Percentiles rank a stretch among this genome's conserved stretches.
Evolutionary conservation across 2,797 vertebrate species (phyloP).

Genomic region (Poeciliopsis gracilis): DNA sequence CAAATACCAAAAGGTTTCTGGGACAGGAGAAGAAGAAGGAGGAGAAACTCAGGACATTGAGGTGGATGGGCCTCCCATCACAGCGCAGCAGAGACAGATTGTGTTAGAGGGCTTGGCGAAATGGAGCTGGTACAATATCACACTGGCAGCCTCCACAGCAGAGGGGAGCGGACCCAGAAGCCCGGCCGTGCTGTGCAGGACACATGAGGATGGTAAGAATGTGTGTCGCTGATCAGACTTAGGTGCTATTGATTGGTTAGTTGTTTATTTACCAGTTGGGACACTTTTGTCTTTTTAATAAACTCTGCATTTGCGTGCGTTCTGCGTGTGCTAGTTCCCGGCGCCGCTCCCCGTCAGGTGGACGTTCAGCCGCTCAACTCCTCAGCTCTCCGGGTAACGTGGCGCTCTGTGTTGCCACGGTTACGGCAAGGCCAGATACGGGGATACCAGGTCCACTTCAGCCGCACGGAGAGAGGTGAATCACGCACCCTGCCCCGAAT

Average conservation of each 20-base stretch:
- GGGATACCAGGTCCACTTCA: constrained; percentile 95
- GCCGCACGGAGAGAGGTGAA: constrained; percentile 86
- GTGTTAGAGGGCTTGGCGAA: constrained; percentile 89
- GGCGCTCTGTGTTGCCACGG: constrained; percentile 88
- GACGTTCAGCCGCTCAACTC: constrained; percentile 91
- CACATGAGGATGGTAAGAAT: constrained; percentile 91
- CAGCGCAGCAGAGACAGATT: constrained; percentile 82
- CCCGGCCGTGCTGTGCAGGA: constrained; percentile 87
- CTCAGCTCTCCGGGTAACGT: constrained; percentile 88
- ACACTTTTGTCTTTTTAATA: constrained; percentile 40
- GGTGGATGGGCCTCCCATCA: constrained; percentile 81
- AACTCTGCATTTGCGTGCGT: constrained; percentile 27
- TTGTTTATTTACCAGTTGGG: constrained; percentile 58
- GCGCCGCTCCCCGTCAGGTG: constrained; percentile 91
- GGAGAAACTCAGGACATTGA: constrained; percentile 80
- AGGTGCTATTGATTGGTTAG: constrained; percentile 46
- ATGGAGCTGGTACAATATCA: constrained; percentile 93
- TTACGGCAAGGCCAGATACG: constrained; percentile 92
- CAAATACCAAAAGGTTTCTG: constrained; percentile 87
- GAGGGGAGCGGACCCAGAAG: constrained; percentile 90
- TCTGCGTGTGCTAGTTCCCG: constrained; percentile 82
- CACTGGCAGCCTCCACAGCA: constrained; percentile 84
- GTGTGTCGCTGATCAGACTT: constrained; percentile 32
- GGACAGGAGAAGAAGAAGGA: constrained; percentile 46
- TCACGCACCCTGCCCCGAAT: constrained; percentile 89